Base-by-base conservation (phyloP, 2,888 invertebrate genomes). In the Brachypalpus laphriformis region DNA sequence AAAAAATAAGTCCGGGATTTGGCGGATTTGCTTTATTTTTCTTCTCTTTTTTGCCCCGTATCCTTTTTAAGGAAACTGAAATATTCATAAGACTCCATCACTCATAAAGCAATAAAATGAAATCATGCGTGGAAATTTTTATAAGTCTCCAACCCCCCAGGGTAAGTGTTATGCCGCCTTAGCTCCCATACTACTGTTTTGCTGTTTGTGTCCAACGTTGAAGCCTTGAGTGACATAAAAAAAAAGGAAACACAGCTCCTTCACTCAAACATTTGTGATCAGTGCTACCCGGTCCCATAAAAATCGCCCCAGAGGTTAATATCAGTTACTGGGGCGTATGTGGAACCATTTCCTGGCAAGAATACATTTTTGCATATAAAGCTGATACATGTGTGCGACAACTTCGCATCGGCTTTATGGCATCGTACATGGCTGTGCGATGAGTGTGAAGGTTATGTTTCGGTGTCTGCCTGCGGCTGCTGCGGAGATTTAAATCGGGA, bases 71-170 rank as follows among this genome's bases (percentile, higher is more conserved):
- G 54, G 45, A 34, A 82, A 72, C 66, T 87, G 82, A 88, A 87
- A 88, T 87, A 87, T 88, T 88, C 87, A 87, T 87, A 83, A 81
- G 76, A 57, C 86, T 72, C 68, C 78, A 87, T 87, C 87, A 87
- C 88, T 89, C 90, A 90, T 90, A 91, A 90, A 90, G 90, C 90
- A 91, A 91, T 91, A 91, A 91, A 91, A 90, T 88, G 89, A 90
- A 91, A 91, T 91, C 91, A 91, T 91, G 91, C 90, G 90, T 89
- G 89, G 89, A 90, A 89, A 91, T 91, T 91, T 90, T 91, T 90
- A 90, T 91, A 89, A 89, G 89, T 88, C 80, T 68, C 57, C 61
- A 77, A 42, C 74, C 45, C 18, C 45, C 18, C 31, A 40, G 65
- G 74, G 57, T 20, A 49, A 61, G 63, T 68, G 45, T 54, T 40